Evolutionary conservation across 2,113 vertebrate genomes (phyloP).

Genomic region (Campylorhamphus procurvoides): DNA sequence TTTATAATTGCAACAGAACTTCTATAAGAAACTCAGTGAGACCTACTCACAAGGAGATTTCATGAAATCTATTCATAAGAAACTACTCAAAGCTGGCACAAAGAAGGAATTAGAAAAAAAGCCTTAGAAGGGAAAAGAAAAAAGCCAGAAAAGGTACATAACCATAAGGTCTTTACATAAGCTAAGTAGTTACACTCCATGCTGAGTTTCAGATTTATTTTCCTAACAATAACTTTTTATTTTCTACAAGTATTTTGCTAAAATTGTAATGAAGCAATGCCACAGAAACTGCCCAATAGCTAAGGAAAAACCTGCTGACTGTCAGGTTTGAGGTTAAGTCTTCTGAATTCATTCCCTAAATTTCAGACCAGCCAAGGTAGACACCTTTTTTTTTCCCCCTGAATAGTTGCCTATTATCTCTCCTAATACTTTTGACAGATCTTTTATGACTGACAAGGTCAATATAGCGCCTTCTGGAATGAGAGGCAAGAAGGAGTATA

Average conservation of each 20-base stretch:
- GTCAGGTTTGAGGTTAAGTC: not conserved
- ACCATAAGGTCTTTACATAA: not conserved
- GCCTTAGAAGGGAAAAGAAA: not conserved
- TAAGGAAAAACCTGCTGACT: not conserved
- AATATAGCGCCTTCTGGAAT: not conserved
- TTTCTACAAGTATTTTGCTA: not conserved
- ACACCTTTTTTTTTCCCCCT: not conserved
- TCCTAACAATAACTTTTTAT: not conserved
- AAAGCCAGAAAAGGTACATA: not conserved
- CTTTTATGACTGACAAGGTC: not conserved
- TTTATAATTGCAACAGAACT: not conserved
- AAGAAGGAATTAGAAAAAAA: not conserved
- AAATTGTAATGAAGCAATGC: not conserved
- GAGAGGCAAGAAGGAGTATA: not conserved
- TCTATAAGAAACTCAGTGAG: not conserved
- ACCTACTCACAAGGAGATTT: not conserved
- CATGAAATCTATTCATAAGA: not conserved
- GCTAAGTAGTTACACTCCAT: not conserved
- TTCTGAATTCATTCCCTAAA: not conserved
- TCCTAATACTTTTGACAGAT: not conserved
- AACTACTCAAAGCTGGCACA: conserved; percentile 13
- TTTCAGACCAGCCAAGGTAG: not conserved
- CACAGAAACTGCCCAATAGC: not conserved
- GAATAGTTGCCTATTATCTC: not conserved
- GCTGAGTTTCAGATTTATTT: not conserved